These are phyloP conservation scores for Conchocele bisecta DNA, from an alignment of 2,888 invertebrate genomes.

Conservation along the genomic window DNA sequence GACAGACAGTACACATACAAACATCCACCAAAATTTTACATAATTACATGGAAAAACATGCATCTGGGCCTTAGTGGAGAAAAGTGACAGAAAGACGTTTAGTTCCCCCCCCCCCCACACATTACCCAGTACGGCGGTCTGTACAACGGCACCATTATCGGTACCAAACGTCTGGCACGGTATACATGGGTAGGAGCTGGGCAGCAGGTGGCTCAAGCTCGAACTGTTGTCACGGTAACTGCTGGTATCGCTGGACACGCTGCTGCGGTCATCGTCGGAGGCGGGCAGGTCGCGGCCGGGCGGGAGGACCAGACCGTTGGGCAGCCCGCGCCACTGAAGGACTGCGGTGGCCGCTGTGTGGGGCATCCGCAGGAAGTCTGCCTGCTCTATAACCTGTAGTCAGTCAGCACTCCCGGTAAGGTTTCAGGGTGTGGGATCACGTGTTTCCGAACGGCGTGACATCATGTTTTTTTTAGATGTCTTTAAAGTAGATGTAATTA, in stretches of 20 bases:
- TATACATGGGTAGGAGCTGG: constrained; percentile 51
- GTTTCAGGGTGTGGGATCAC: no score
- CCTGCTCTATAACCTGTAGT: constrained; percentile 49
- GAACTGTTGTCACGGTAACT: constrained; percentile 41
- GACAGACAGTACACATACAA: neutral
- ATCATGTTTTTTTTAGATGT: no score
- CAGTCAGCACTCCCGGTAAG: no score
- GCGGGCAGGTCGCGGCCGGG: neutral
- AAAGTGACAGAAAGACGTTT: no score
- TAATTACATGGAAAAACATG: no score
- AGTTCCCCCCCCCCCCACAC: no score
- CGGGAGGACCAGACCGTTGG: no score
- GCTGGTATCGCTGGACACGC: constrained; percentile 47
- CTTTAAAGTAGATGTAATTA: no score
- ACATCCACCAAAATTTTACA: no score
- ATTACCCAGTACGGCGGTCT: constrained; percentile 75
- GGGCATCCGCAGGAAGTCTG: constrained; percentile 53
- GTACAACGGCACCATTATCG: constrained; percentile 77
- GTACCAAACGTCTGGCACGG: constrained; percentile 61
- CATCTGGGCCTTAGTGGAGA: no score
- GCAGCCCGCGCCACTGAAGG: no score
- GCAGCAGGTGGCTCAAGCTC: constrained; percentile 23
- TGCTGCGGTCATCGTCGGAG: constrained; percentile 43
- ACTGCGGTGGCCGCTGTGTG: constrained; percentile 45
- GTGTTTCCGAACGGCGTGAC: no score